Conservation (phyloP, 2,888 invertebrate genomes). For the Rhagonycha lutea region DNA sequence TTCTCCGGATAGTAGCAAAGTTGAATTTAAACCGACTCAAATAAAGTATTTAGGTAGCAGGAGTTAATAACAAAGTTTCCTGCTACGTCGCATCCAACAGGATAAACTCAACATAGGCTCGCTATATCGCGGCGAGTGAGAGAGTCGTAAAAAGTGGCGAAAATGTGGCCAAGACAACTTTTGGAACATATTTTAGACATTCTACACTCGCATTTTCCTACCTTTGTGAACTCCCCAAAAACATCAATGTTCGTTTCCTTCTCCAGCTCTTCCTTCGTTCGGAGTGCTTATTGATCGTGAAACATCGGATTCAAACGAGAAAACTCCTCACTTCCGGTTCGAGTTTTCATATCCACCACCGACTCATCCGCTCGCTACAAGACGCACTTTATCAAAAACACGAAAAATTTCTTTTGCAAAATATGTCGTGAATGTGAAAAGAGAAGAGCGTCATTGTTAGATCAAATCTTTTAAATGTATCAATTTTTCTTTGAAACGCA, state of each 20-base stretch:
- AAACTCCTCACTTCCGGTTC: slow-evolving; percentile 9
- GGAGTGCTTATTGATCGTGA: slow-evolving; percentile 30
- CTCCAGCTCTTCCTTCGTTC: slow-evolving; percentile 14
- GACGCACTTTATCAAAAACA: background rate
- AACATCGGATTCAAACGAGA: slow-evolving; percentile 26
- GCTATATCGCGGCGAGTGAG: slow-evolving; percentile 25
- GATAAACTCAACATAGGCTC: slow-evolving; percentile 13
- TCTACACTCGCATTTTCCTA: slow-evolving; percentile 25
- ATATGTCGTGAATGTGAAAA: background rate
- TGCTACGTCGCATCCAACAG: slow-evolving; percentile 14
- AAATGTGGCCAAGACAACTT: slow-evolving; percentile 28
- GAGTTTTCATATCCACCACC: background rate
- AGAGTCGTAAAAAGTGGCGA: slow-evolving; percentile 33
- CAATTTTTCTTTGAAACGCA: slow-evolving; percentile 1
- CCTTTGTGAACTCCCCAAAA: slow-evolving; percentile 24
- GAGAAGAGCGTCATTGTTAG: background rate
- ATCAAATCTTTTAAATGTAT: background rate
- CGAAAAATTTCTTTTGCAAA: background rate
- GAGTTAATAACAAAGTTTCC: slow-evolving; percentile 29
- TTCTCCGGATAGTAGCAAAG: slow-evolving; percentile 8
- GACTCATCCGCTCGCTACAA: background rate
- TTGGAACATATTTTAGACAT: slow-evolving; percentile 33
- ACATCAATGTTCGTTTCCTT: slow-evolving; percentile 32
- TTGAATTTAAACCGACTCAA: slow-evolving; percentile 27
- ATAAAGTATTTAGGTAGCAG: slow-evolving; percentile 29